Base-by-base conservation (phyloP, 2,797 vertebrate species). In the Lacerta agilis region DNA sequence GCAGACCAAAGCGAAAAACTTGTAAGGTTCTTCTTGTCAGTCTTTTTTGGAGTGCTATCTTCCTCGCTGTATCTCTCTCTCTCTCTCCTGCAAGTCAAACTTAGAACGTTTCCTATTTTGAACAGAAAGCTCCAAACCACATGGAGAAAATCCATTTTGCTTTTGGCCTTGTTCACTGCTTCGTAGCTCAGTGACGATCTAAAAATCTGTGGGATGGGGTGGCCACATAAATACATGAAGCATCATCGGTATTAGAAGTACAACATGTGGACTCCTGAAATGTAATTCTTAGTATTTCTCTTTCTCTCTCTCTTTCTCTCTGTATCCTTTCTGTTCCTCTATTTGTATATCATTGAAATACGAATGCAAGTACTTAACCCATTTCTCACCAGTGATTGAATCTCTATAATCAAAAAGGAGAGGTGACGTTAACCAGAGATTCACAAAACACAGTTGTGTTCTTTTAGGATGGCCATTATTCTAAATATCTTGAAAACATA, bases 41-140 rank as follows among this genome's bases (percentile, higher is more conserved):
- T 49, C 29, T 83, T 43, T 23, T 27, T 85, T 49, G 0, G 7
- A 20, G 73, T 90, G 79, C 90, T 91, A 90, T 72, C 87, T 38
- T 29, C 43, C 73, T 77, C 41, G 8, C 13, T 13, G 15, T 49
- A 13, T 49, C 49, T 49, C 41, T 67, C 10, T 67, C 25, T 25
- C 1, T 33, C n/a, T 79, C 43, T 55, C 41, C 61, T 61, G 3
- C 36, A 75, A 81, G 17, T 20, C 33, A 49, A n/a, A 17, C 29
- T 41, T n/a, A 13, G 17, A 20, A 41, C 33, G 33, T 43, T 69
- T 73, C 45, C n/a, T 69, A 71, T 71, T 88, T 61, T 73, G n/a
- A 36, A 67, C 95, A 96, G 93, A 93, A 96, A 93, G 84, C 94
- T 90, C 1, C 79, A 89, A 64, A 33, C 15, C 72, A 90, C 76